Evolutionary conservation across 2,797 vertebrate genomes (phyloP), one percentile per base, ranked within the genome.

Genomic region (Spinus pinus): DNA sequence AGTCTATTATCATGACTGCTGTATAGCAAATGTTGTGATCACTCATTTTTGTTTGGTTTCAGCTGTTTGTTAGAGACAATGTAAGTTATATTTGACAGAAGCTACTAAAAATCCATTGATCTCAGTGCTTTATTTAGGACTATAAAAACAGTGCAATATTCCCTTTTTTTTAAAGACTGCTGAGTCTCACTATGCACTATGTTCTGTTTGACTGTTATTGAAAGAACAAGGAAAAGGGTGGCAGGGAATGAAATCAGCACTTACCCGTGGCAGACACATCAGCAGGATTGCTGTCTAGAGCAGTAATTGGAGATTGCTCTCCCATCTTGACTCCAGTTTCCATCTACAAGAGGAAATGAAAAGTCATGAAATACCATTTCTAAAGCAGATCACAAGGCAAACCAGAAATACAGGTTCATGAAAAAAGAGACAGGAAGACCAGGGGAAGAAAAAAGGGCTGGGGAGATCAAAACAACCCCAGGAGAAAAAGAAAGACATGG

Each of bases 201-300:
- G 78, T 86, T 91, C 69, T 93, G 74, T 86, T 56, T 91, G 77
- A 77, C 58, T 90, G 58, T 50, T 96, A 92, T 14, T 89, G 82
- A 46, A 93, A 91, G 30, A 31, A 53, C 50, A 94, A 47, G 49
- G 33, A 82, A 46, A 84, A 83, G 16, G 84, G 82, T 71, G 24
- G 72, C 71, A 73, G 79, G 53, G 81, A 95, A 96, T 94, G 31
- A 92, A 93, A 93, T 85, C 71, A 90, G 58, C 70, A 86, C 94
- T 97, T 98, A 99, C 99, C 98, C 14, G 96, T 62, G 91, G 94
- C 96, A 90, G 97, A 81, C 17, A 85, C 93, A 75, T 97, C 90
- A 79, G 93, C 23, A 93, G 94, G 66, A 96, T 88, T 97, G 91
- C 89, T 97, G 91, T 97, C 96, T 33, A 81, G 83, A 58, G 97